Conservation (phyloP, 2,113 vertebrate genomes). For the Lasiurus borealis region DNA sequence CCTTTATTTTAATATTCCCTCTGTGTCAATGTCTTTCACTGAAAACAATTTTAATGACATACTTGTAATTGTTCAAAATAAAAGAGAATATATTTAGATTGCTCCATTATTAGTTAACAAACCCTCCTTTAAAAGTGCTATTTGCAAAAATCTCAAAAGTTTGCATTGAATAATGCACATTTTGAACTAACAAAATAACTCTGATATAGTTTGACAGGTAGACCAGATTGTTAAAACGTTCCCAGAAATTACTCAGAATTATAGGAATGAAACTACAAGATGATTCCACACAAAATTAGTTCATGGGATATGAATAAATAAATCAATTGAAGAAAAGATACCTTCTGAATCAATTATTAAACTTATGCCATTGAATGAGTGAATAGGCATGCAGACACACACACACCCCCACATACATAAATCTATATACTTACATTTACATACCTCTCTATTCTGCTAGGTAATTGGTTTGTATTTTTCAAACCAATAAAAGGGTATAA, state of each 20-base stretch:
- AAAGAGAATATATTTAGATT: conserved; percentile 27
- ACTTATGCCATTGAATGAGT: not conserved
- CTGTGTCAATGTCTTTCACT: not conserved
- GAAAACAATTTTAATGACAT: not conserved
- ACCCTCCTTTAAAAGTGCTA: not conserved
- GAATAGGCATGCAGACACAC: not conserved
- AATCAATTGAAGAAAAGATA: not conserved
- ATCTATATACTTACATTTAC: not conserved
- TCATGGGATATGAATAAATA: not conserved
- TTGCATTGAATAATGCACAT: not conserved
- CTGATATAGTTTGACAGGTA: not conserved
- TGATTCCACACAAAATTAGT: not conserved
- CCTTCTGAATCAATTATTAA: not conserved
- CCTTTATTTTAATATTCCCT: not conserved
- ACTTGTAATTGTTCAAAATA: conserved; percentile 44
- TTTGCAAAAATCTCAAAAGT: not conserved
- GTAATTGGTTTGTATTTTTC: conserved; percentile 15
- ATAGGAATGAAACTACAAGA: not conserved
- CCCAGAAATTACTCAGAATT: not conserved
- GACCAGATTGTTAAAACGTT: not conserved
- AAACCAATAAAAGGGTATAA: not conserved
- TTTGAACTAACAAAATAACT: not conserved
- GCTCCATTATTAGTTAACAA: conserved; percentile 3
- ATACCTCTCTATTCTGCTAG: not conserved
- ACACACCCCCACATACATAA: not conserved